Evolutionary conservation across 2,888 invertebrate genomes (phyloP), one percentile per base, ranked within the genome.

Genomic region (Sinopyrophorus schimmeli): DNA sequence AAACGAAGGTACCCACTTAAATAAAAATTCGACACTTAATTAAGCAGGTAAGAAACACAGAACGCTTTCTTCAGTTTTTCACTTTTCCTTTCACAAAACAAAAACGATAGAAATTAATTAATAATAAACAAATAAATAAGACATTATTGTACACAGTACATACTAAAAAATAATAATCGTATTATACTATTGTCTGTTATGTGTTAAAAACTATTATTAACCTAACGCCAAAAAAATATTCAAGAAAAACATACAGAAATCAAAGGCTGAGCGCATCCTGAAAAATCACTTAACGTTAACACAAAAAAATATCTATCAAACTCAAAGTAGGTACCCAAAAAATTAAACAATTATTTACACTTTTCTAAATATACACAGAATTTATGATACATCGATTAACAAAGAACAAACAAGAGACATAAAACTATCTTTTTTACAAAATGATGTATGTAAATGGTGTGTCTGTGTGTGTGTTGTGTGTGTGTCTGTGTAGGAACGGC

Each of bases 101-200:
- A n/a, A n/a, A n/a, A n/a, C n/a, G n/a, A n/a, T 47, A 31, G 39
- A 46, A 32, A 55, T 39, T 58, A 63, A 55, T 56, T 63, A 64
- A 56, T 59, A 67, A 62, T 66, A 64, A 66, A 63, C 62, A 66
- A 65, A 56, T 43, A 64, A 66, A 60, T 39, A 53, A 59, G 62
- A 60, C 58, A 57, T 35, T 62, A 62, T 61, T 72, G 72, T 72
- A 72, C 72, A 72, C 59, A 68, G 72, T 72, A 72, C 72, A 72
- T 71, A 72, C 72, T 66, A 62, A 54, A 57, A 57, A 59, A 62
- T 64, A 66, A 64, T 65, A 67, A 63, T 43, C 55, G 61, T 63
- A 66, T 64, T 67, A 67, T 65, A 68, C 65, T 68, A 52, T 42
- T 46, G 46, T 44, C 27, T 44, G 34, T 47, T 47, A 34, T 34